These are phyloP conservation scores for Maconellicoccus hirsutus DNA, from an alignment of 1,140 invertebrate genomes.

Conservation along the genomic window DNA sequence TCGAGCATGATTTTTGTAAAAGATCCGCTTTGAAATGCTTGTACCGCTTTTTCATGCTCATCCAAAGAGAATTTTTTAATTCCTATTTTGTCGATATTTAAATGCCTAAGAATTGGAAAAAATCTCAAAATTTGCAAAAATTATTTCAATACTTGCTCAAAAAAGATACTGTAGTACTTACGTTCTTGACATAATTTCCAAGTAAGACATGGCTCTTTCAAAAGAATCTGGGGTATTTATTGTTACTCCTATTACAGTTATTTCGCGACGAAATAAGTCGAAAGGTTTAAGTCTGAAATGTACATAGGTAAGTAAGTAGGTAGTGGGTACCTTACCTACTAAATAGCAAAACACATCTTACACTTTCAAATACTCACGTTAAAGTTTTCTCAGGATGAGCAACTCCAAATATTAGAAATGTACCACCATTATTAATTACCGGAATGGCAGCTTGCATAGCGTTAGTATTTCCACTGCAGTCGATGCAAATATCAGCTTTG, in stretches of 20 bases:
- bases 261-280: neutral
- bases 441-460: conserved; percentile 41
- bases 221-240: neutral
- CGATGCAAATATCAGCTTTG: conserved; percentile 47
- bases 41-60: neutral
- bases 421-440: conserved; percentile 39
- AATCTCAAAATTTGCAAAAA: no score
- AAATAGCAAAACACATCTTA: neutral
- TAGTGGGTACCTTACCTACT: neutral
- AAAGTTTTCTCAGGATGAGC: conserved; percentile 15
- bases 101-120: neutral
- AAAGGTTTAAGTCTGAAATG: neutral
- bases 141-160: neutral
- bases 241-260: neutral
- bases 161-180: neutral
- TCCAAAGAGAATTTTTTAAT: neutral
- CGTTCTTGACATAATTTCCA: neutral
- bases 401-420: conserved; percentile 44
- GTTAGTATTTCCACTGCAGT: conserved; percentile 49
- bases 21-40: neutral
- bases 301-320: neutral
- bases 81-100: neutral
- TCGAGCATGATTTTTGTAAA: conserved; percentile 9
- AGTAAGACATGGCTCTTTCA: neutral
- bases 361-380: neutral